Evolutionary conservation across 2,888 invertebrate species (phyloP).

Genomic region (Notodonta ziczac): DNA sequence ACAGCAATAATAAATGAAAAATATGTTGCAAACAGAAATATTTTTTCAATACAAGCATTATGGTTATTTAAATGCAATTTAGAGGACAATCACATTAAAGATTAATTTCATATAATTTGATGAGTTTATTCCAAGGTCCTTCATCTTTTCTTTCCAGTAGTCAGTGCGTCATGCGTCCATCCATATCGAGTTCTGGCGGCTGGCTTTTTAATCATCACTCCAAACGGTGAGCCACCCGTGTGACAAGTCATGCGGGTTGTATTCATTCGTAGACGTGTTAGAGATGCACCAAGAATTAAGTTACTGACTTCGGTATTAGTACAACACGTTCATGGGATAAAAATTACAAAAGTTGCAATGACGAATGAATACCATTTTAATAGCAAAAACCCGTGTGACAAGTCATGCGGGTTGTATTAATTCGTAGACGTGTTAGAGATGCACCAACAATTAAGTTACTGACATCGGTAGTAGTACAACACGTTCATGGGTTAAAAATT

Average conservation of each 20-base stretch:
- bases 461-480: too few relatives aligned
- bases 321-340: too few relatives aligned
- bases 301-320: too few relatives aligned
- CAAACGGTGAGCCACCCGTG: conserved; percentile 21
- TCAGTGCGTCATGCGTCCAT: conserved; percentile 27
- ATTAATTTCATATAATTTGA: too few relatives aligned
- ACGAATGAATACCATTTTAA: too few relatives aligned
- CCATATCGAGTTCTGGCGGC: conserved; percentile 20
- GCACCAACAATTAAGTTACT: neutral
- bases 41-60: too few relatives aligned
- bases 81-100: too few relatives aligned
- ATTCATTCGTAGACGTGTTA: conserved; percentile 21
- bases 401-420: conserved; percentile 11
- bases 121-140: conserved; percentile 8
- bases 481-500: too few relatives aligned
- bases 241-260: conserved; percentile 13
- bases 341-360: too few relatives aligned
- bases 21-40: too few relatives aligned
- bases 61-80: too few relatives aligned
- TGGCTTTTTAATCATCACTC: conserved; percentile 30
- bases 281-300: neutral
- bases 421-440: conserved; percentile 3
- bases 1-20: too few relatives aligned
- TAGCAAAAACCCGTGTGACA: conserved; percentile 14
- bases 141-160: conserved; percentile 13